Evolutionary conservation across 2,113 vertebrate genomes (phyloP), one percentile per base, ranked within the genome.

Genomic region (Toxotes chatareus): DNA sequence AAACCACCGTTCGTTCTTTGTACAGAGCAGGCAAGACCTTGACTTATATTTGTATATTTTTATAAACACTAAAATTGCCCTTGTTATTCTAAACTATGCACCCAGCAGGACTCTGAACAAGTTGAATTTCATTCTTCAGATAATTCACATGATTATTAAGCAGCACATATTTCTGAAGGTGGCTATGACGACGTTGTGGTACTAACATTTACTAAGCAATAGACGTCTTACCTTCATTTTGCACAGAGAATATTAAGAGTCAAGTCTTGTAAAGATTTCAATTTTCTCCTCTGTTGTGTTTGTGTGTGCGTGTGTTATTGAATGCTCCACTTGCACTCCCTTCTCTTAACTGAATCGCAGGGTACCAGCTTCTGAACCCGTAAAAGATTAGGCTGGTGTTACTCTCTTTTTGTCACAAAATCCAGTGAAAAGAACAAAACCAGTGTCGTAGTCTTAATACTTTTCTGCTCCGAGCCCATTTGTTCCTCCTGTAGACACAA

Each of bases 161-260:
- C 70, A 80, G 79, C 76, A 88, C 83, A 69, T 68, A 32, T 82
- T 86, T 86, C 76, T 85, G 66, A 73, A 27, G 83, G 86, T 60
- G 46, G 65, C 56, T 69, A 61, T 62, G 67, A 80, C 8, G 63
- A 55, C 34, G 19, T 76, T 73, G 74, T 71, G 90, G 87, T 93
- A 88, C 88, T 93, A 93, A 92, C 89, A 75, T 81, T 85, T 88
- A 87, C 82, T 90, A 84, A 93, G 85, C 83, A 86, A 81, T 86
- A 86, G 69, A 84, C 80, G 59, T 86, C 77, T 87, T 77, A 82
- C 80, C 68, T 78, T 88, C 86, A 69, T 79, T 93, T 94, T 94
- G 92, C 92, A 94, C 91, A 90, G 68, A 85, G 65, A 78, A 78
- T 82, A 75, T 86, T 79, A 46, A 65, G 85, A 71, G 47, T 82